Base-by-base conservation (phyloP, 2,113 vertebrate species). In the Ancistrus triradiatus region DNA sequence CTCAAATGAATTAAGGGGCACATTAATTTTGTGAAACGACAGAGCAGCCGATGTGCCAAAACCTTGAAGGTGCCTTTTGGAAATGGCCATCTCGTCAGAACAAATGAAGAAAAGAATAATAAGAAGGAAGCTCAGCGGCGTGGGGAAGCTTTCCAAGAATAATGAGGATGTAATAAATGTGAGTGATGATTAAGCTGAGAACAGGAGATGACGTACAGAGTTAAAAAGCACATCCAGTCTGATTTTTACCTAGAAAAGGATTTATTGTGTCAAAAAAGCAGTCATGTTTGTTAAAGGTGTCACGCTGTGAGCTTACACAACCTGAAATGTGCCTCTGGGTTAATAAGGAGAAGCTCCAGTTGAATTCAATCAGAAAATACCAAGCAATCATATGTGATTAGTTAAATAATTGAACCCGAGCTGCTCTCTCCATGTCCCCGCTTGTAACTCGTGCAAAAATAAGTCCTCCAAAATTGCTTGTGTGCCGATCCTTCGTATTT, bases 81-180 rank as follows among this genome's bases (percentile, higher is more conserved):
- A 42, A 78, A 81, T 73, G 79, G 59, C 68, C 71, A 17, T 38
- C 44, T 35, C 40, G 59, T 63, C 46, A 46, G 47, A 22, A 60
- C 50, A 13, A 44, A 46, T 15, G 14, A 66, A 38, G 3, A 5
- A 22, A 31, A n/a, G 19, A 18, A 44, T 44, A 56, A 51, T 46
- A 38, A 50, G 67, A 60, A 1, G 52, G 80, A 80, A 69, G 49
- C 4, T 19, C 19, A 40, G 13, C 42, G 59, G 9, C 2, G 42
- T 25, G 52, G 24, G 24, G 10, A 43, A 58, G 6, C 24, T 10
- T 43, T 61, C 18, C 18, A 31, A 31, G n/a, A 38, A 25, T 35
- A 28, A 59, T 11, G 5, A 49, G 13, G 46, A 18, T 25, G 21
- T 24, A 47, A 43, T 33, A 48, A n/a, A 50, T 15, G 24, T 9